These are phyloP conservation scores for Quadroppia sp. DNA, from an alignment of 2,888 invertebrate genomes.

Conservation along the genomic window DNA sequence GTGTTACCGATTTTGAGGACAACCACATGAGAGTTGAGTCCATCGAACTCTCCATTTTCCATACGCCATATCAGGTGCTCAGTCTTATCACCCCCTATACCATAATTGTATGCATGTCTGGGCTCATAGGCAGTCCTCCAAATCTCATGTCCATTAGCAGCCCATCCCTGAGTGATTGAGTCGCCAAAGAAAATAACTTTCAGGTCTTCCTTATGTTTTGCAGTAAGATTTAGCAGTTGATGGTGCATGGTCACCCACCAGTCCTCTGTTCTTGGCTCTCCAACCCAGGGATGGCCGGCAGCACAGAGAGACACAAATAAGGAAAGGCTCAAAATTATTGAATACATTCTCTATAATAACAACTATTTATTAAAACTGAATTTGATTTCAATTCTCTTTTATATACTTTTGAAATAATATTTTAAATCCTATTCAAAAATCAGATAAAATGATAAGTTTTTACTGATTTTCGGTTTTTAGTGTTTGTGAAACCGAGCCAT, in stretches of 20 bases:
- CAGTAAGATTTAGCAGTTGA: constrained; percentile 27
- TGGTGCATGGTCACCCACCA: not conserved
- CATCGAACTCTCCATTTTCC: constrained; percentile 80
- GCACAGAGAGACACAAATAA: not conserved
- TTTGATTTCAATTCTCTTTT: not conserved
- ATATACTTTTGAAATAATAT: not conserved
- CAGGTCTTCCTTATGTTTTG: not conserved
- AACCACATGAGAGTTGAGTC: constrained; percentile 75
- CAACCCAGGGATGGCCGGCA: constrained; percentile 20
- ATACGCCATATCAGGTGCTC: constrained; percentile 87
- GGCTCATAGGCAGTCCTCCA: constrained; percentile 89
- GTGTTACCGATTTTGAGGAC: constrained; percentile 37
- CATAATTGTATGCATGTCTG: constrained; percentile 84
- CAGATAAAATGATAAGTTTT: too few species aligned
- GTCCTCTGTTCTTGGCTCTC: not conserved
- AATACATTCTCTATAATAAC: not conserved
- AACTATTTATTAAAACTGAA: not conserved
- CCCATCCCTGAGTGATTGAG: constrained; percentile 38
- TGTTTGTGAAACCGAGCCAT: too few species aligned
- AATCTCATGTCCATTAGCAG: constrained; percentile 54
- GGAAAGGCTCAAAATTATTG: not conserved
- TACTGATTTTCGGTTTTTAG: too few species aligned
- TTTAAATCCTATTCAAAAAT: too few species aligned
- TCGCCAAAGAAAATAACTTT: constrained; percentile 38
- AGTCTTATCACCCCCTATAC: constrained; percentile 79